Conservation (phyloP, 1,140 invertebrate genomes). For the Orchestia grillus region DNA sequence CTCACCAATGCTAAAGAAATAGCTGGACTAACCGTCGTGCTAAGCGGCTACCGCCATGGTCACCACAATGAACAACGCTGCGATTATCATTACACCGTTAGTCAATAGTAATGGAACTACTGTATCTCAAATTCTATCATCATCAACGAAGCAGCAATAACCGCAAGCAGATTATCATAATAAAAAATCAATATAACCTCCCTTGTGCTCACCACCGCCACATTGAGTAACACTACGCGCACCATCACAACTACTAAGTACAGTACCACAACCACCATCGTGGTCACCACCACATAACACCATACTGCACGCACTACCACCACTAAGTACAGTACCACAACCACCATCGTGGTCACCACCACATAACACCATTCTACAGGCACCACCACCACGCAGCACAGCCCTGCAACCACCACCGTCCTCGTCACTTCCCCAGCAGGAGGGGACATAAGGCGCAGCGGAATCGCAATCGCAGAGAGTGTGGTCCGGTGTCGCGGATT, state of each 20-base stretch:
- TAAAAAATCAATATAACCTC: too few species aligned
- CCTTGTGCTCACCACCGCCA: too few species aligned
- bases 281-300: neutral
- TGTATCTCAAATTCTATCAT: too few species aligned
- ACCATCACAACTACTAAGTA: neutral
- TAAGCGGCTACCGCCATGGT: neutral
- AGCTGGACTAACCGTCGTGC: too few species aligned
- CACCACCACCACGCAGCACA: neutral
- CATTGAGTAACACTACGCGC: too few species aligned
- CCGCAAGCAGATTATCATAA: too few species aligned
- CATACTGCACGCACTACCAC: neutral
- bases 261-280: neutral
- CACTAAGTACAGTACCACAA: neutral
- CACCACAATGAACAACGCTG: neutral
- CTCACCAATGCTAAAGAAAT: too few species aligned
- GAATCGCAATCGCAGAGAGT: constrained; percentile 8
- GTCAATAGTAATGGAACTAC: neutral
- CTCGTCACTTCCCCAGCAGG: neutral
- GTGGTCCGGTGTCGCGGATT: constrained; percentile 24
- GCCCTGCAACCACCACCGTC: neutral
- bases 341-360: neutral
- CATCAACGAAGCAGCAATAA: too few species aligned
- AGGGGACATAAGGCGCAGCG: neutral
- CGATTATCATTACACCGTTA: neutral
- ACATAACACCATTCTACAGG: neutral